Percentiles rank a stretch among this genome's conserved stretches.
Evolutionary conservation across 2,888 invertebrate genomes (phyloP).

Genomic region (Quadriops clusia): DNA sequence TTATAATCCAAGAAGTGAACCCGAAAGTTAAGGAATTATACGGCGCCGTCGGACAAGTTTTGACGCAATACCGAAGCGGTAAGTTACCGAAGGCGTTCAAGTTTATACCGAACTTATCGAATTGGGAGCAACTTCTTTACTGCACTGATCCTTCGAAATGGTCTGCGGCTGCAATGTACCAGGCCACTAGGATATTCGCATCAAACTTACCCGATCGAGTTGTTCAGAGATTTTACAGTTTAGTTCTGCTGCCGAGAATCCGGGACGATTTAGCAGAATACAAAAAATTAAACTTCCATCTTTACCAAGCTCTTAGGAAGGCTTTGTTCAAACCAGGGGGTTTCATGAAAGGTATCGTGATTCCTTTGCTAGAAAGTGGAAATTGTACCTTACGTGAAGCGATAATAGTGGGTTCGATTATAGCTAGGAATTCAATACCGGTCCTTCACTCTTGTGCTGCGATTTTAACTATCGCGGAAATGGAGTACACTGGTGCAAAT

Average conservation of each 20-base stretch:
- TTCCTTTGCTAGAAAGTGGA: conserved; percentile 72
- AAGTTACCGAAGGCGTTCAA: conserved; percentile 98
- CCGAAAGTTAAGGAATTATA: conserved; percentile 77
- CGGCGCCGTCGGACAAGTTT: conserved; percentile 77
- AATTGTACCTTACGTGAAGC: conserved; percentile 93
- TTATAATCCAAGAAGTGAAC: conserved; percentile 75
- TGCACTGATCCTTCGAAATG: conserved; percentile 87
- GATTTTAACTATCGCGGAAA: conserved; percentile 89
- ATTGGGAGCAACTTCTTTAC: conserved; percentile 89
- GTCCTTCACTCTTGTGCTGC: conserved; percentile 92
- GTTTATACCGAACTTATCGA: conserved; percentile 79
- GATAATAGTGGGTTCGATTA: conserved; percentile 83
- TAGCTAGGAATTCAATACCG: conserved; percentile 86
- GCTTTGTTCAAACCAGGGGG: conserved; percentile 93
- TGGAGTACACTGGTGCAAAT: conserved; percentile 93
- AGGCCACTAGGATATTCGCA: conserved; percentile 89
- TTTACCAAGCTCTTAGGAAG: conserved; percentile 88
- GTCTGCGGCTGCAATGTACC: conserved; percentile 97
- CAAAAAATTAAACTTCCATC: conserved; percentile 89
- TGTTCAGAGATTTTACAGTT: conserved; percentile 90
- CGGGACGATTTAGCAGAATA: conserved; percentile 93
- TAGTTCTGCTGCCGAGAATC: conserved; percentile 83
- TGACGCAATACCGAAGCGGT: conserved; percentile 85
- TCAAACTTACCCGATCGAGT: conserved; percentile 92
- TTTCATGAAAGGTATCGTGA: conserved; percentile 84